Conservation (phyloP, 2,888 invertebrate genomes). For the Phortica magna region DNA sequence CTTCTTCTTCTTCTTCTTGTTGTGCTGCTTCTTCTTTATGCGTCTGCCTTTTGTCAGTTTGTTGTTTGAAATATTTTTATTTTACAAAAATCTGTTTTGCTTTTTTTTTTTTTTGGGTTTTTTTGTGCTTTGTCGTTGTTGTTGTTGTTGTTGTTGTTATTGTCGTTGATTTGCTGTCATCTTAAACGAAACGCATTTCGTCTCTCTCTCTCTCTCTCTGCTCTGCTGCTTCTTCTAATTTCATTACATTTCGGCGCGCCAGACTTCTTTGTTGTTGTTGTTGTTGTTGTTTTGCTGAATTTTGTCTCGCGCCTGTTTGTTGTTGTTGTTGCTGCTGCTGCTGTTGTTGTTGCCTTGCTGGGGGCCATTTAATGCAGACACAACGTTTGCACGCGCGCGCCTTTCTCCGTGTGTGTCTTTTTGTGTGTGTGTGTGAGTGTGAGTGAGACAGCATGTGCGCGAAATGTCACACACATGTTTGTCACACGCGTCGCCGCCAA, state of each 20-base stretch:
- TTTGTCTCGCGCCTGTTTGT: neutral
- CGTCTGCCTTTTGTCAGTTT: neutral
- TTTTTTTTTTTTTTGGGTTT: neutral
- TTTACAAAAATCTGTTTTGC: neutral
- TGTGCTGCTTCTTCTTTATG: neutral
- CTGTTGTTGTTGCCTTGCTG: neutral
- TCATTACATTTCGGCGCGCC: neutral
- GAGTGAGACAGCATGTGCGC: neutral
- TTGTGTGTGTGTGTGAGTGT: too few species aligned
- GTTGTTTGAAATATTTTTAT: neutral
- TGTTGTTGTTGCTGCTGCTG: neutral
- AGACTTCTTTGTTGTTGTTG: neutral
- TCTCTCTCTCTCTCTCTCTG: too few species aligned
- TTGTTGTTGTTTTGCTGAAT: neutral
- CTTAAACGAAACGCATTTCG: too few species aligned
- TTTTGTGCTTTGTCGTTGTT: neutral
- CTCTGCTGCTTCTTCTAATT: too few species aligned
- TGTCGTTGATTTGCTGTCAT: neutral
- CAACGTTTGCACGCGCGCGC: too few species aligned
- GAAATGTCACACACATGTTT: neutral
- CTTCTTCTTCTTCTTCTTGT: neutral
- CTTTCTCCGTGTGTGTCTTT: too few species aligned
- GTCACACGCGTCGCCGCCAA: neutral
- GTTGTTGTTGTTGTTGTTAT: neutral
- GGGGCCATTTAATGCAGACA: neutral